A percentile compares a stretch with the other conserved stretches of the same genome.
phyloP scores from a whole-genome alignment of 2,113 vertebrate genomes.

The Hiodon tergisus region DNA sequence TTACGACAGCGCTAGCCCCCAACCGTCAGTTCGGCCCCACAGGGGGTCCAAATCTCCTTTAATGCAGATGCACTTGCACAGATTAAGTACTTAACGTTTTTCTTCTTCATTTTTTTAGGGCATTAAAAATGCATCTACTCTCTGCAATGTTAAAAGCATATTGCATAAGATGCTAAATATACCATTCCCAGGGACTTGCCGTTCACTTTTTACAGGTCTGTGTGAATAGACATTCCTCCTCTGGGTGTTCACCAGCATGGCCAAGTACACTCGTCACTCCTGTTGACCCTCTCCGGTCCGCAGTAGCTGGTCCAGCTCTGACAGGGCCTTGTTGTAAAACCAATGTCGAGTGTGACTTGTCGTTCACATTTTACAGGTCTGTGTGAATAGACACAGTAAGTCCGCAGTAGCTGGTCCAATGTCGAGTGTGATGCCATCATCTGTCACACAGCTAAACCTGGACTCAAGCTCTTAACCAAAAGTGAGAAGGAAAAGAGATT shows the following conservation, averaged over 20 bases:
- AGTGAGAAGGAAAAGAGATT: too few species aligned
- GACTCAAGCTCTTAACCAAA: too few species aligned
- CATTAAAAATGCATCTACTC: constrained; percentile 63
- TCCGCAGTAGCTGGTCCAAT: too few species aligned
- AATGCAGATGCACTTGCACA: constrained; percentile 36
- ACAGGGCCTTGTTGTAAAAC: not conserved
- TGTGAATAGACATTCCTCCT: constrained; percentile 3
- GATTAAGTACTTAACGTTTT: constrained; percentile 62
- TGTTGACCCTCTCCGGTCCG: too few species aligned
- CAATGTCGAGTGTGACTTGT: not conserved
- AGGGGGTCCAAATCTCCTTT: not conserved
- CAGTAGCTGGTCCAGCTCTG: not conserved
- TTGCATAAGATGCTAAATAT: constrained; percentile 65
- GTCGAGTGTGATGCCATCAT: too few species aligned
- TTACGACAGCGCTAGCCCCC: constrained; percentile 19
- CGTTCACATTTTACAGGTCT: constrained; percentile 35
- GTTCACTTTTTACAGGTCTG: constrained; percentile 32
- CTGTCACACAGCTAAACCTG: too few species aligned
- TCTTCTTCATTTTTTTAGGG: constrained; percentile 36
- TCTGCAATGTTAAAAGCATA: constrained; percentile 62
- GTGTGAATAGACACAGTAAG: not conserved
- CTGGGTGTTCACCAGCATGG: not conserved
- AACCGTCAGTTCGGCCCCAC: too few species aligned
- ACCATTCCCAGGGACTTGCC: constrained; percentile 41
- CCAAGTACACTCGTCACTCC: not conserved